Evolutionary conservation across 2,888 invertebrate species (phyloP).

Genomic region (Andrena fulva): DNA sequence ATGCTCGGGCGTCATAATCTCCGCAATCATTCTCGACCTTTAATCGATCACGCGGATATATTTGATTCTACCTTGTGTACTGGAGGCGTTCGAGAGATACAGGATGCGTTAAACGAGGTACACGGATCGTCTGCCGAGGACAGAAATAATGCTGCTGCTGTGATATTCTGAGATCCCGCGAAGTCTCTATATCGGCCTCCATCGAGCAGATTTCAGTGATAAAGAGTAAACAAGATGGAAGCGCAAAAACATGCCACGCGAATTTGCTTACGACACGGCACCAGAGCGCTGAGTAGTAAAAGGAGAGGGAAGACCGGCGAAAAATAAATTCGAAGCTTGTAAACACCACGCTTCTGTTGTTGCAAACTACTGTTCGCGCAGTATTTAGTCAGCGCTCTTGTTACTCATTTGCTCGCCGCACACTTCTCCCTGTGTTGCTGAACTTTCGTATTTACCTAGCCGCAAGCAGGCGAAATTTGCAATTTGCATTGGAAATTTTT

Average conservation of each 20-base stretch:
- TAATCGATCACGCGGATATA: neutral
- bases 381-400: conserved; percentile 22
- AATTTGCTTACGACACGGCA: conserved; percentile 65
- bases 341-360: conserved; percentile 31
- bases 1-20: conserved; percentile 11
- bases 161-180: too few species aligned
- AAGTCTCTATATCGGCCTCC: conserved; percentile 58
- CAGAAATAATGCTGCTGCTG: too few species aligned
- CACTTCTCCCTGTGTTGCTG: neutral
- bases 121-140: too few species aligned
- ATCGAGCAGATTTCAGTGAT: conserved; percentile 62
- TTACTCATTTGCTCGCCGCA: conserved; percentile 18
- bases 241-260: conserved; percentile 57
- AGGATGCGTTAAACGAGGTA: too few species aligned
- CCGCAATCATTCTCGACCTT: conserved; percentile 6
- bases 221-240: conserved; percentile 39
- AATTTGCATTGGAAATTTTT: conserved; percentile 18
- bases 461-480: conserved; percentile 27
- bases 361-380: conserved; percentile 10
- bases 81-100: too few species aligned
- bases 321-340: conserved; percentile 63
- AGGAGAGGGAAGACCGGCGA: conserved; percentile 23
- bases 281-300: neutral
- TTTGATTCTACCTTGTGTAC: neutral
- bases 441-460: conserved; percentile 13